Base-by-base conservation (phyloP, 2,113 vertebrate species). In the Guaruba guarouba region DNA sequence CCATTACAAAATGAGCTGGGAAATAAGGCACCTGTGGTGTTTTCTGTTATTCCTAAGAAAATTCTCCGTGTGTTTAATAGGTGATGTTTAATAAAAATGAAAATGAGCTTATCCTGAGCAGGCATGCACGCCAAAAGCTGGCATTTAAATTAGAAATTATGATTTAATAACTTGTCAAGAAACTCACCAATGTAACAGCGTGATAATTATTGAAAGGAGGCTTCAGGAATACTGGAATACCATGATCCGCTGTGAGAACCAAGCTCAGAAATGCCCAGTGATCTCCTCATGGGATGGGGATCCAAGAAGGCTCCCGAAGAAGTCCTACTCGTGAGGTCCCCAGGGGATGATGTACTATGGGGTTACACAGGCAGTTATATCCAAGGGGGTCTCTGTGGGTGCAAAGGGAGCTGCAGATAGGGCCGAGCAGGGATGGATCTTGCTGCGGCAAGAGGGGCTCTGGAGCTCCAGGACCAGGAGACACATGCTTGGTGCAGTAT, bases 71-170 rank as follows among this genome's bases (percentile, higher is more conserved):
- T 96, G 85, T 97, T 93, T 97, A 95, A 97, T 92, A 94, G 95
- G 95, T 96, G 92, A 66, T 92, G 95, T 97, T 97, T 97, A 96
- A 97, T 97, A 97, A 96, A 97, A 97, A 96, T 97, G 95, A 96
- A 96, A 97, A 97, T 97, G 95, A 95, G 97, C 95, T 97, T 96
- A 96, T 95, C 94, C 96, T 91, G 95, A 92, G 92, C 94, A 94
- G 88, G 90, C 95, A 95, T 82, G 90, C 95, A 95, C 93, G 39
- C 92, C 94, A 92, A 95, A 94, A 96, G 91, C 95, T 96, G 96
- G 97, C 96, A 97, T 97, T 97, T 96, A 97, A 97, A 97, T 97
- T 92, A 94, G 95, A 97, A 97, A 97, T 97, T 97, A 97, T 95
- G 97, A 96, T 97, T 96, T 96, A 97, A 96, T 97, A 96, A 96